These are phyloP conservation scores for Actinemys pallida DNA, from an alignment of 2,113 vertebrate genomes.

Conservation along the genomic window DNA sequence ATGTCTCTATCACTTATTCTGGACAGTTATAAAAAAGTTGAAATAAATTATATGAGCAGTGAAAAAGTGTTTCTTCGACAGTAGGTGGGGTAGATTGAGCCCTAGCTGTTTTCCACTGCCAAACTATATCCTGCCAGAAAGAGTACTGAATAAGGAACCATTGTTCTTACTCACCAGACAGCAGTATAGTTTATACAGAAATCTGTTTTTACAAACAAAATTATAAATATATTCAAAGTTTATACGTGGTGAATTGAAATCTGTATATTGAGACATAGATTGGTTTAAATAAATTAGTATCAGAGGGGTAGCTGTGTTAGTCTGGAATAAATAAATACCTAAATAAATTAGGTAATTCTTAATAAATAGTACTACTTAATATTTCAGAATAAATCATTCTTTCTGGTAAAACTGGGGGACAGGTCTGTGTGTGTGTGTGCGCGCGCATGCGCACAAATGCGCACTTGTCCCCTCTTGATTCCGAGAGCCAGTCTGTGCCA, in stretches of 20 bases:
- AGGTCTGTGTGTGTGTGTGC: too few relatives aligned
- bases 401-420: neutral
- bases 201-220: neutral
- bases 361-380: neutral
- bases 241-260: neutral
- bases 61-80: neutral
- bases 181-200: neutral
- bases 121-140: neutral
- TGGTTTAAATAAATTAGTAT: neutral
- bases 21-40: neutral
- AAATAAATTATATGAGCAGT: neutral
- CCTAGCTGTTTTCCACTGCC: neutral
- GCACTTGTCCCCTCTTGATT: neutral
- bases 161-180: neutral
- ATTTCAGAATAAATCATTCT: neutral
- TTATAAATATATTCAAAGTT: constrained; percentile 5
- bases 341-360: neutral
- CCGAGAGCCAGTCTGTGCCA: neutral
- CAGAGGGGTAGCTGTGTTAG: too few relatives aligned
- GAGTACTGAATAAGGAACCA: neutral
- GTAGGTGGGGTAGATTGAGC: neutral
- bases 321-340: neutral
- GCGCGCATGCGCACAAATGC: too few relatives aligned
- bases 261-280: neutral
- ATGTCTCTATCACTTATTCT: neutral